phyloP scores from a whole-genome alignment of 2,797 vertebrate genomes.

The Catostomus latipinnis region DNA sequence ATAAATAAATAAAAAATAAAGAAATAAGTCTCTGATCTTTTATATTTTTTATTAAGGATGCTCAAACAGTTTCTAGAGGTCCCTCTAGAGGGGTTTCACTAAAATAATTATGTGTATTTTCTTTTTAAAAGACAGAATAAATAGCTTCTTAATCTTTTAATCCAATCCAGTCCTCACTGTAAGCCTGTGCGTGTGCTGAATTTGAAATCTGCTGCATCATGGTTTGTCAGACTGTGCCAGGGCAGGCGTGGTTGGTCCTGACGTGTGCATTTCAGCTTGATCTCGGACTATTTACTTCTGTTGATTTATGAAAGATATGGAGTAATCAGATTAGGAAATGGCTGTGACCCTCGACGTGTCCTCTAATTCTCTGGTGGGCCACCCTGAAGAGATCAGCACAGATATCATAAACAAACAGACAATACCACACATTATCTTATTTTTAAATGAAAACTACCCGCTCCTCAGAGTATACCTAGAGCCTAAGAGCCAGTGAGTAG shows the following conservation, averaged over 20 bases:
- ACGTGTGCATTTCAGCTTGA: neutral
- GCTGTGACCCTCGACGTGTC: slow-evolving; percentile 32
- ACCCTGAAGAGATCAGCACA: slow-evolving; percentile 42
- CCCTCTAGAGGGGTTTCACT: no score
- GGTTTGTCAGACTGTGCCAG: neutral
- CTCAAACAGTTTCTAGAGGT: no score
- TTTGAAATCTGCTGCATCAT: neutral
- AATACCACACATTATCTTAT: neutral
- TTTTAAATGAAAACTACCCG: no score
- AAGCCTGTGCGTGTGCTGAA: neutral
- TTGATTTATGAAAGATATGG: slow-evolving; percentile 56
- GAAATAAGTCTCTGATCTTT: no score
- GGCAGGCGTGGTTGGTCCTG: neutral
- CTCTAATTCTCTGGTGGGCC: slow-evolving; percentile 44
- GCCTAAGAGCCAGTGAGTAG: no score
- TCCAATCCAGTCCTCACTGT: neutral
- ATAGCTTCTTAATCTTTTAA: no score
- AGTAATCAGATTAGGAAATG: slow-evolving; percentile 59
- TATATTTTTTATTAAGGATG: no score
- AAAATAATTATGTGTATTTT: no score
- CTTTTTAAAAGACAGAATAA: no score
- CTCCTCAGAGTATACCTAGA: no score
- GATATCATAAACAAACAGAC: neutral
- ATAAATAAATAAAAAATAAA: no score
- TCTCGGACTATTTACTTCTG: slow-evolving; percentile 17